Evolutionary conservation across 1,140 invertebrate species (phyloP), one percentile per base, ranked within the genome.

Genomic region (Papilio xuthus): DNA sequence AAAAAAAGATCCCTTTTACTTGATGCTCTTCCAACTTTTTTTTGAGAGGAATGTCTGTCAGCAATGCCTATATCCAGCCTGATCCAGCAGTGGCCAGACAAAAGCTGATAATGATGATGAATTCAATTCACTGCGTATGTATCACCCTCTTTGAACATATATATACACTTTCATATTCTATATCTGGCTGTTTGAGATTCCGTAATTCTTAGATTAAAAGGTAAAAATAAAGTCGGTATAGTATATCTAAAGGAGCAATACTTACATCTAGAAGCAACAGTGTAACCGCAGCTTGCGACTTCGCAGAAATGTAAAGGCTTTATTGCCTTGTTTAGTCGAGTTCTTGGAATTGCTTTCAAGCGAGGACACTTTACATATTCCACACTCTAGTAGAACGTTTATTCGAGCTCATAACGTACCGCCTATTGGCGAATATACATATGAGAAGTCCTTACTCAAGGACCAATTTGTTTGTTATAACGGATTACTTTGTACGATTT

Each of bases 271-370:
- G 6, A 56, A 56, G 53, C 60, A 67, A 60, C 78, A 76, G 44
- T 47, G 50, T 69, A 67, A 70, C 50, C 73, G 67, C 81, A 67
- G 72, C 77, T 80, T 77, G 79, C 79, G 80, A 67, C 72, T 67
- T 76, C 76, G 37, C 78, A 78, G 70, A 70, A 81, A 81, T 74
- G 81, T 81, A 83, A 81, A 83, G 75, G 78, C 79, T 81, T 83
- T 81, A 81, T 81, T 79, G 78, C 78, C 80, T 79, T 79, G 78
- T 83, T 79, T 81, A 81, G 71, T 74, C 41, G 79, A 67, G 13
- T 67, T 67, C 60, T 67, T 67, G 60, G 60, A 67, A 67, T 67
- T 67, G 60, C 60, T 67, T 67, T 32, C n/a, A 67, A 67, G 12
- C n/a, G 26, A 67, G 60, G 60, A 67, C 60, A 67, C 60, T 67